Evolutionary conservation across 1,140 invertebrate genomes (phyloP).

Genomic region (Xylocopa sonorina): DNA sequence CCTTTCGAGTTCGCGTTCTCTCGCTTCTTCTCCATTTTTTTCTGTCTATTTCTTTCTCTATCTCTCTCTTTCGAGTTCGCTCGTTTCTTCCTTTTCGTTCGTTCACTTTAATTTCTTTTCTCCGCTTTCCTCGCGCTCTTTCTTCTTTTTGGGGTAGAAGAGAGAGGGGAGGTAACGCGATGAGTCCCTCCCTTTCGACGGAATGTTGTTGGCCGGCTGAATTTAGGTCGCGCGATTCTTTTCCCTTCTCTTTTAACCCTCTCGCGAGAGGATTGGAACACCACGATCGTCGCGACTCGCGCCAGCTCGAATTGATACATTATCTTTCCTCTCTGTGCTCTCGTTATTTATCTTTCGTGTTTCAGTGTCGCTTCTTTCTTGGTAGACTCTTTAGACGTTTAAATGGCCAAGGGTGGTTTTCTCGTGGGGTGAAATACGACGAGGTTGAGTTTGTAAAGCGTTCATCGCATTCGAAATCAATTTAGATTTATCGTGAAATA

Average conservation of each 20-base stretch:
- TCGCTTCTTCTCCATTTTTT: not conserved
- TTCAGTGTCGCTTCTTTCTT: not conserved
- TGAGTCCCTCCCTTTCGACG: constrained; percentile 6
- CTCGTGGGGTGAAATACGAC: no score
- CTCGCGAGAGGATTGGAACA: not conserved
- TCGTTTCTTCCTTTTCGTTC: not conserved
- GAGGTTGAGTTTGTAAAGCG: no score
- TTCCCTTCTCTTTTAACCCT: not conserved
- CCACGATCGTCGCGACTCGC: constrained; percentile 2
- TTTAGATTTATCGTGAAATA: no score
- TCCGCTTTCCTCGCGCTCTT: not conserved
- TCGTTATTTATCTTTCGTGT: no score
- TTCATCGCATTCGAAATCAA: no score
- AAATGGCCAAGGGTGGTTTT: not conserved
- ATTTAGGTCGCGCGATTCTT: constrained; percentile 54
- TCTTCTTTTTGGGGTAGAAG: constrained; percentile 5
- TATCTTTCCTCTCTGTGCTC: not conserved
- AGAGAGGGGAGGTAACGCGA: not conserved
- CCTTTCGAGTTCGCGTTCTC: not conserved
- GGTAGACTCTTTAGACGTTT: not conserved
- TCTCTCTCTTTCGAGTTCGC: not conserved
- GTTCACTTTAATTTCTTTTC: no score
- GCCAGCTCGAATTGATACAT: not conserved
- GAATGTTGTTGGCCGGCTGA: constrained; percentile 46
- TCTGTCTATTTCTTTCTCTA: not conserved